These are phyloP conservation scores for Erpobdella octoculata DNA, from an alignment of 2,888 invertebrate genomes.

Conservation along the genomic window DNA sequence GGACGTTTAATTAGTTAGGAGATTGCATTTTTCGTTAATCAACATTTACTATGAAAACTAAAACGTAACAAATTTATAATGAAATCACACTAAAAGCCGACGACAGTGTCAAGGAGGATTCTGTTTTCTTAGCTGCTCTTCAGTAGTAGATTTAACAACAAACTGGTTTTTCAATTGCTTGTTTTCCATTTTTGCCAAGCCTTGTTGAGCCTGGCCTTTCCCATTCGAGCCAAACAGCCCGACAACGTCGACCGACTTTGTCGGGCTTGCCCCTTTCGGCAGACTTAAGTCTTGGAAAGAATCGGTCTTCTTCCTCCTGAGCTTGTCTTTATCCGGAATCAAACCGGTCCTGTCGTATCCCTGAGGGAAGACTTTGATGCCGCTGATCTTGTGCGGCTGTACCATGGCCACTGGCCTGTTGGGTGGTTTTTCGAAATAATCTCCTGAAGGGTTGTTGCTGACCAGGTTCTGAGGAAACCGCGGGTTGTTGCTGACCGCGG, in stretches of 20 bases:
- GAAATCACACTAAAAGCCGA: not conserved
- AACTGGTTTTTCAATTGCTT: not conserved
- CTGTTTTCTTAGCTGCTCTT: not conserved
- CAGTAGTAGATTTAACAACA: not conserved
- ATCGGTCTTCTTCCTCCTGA: not conserved
- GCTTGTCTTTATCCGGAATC: constrained; percentile 16
- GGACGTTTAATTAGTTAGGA: no score
- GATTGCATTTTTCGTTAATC: not conserved
- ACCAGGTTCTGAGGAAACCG: not conserved
- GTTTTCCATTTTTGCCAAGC: not conserved
- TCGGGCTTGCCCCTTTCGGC: not conserved
- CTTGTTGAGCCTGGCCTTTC: not conserved
- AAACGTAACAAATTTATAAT: not conserved
- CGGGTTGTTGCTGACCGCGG: not conserved
- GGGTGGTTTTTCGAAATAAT: not conserved
- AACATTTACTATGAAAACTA: not conserved
- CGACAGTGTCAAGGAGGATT: not conserved
- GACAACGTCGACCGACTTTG: not conserved
- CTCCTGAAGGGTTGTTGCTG: not conserved
- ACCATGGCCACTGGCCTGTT: constrained; percentile 36
- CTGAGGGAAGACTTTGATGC: constrained; percentile 35
- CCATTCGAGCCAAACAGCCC: no score
- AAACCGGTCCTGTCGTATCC: constrained; percentile 19
- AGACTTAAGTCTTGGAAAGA: no score
- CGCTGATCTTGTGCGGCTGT: constrained; percentile 35